phyloP scores from a whole-genome alignment of 2,888 invertebrate species.

The Spodoptera littoralis region DNA sequence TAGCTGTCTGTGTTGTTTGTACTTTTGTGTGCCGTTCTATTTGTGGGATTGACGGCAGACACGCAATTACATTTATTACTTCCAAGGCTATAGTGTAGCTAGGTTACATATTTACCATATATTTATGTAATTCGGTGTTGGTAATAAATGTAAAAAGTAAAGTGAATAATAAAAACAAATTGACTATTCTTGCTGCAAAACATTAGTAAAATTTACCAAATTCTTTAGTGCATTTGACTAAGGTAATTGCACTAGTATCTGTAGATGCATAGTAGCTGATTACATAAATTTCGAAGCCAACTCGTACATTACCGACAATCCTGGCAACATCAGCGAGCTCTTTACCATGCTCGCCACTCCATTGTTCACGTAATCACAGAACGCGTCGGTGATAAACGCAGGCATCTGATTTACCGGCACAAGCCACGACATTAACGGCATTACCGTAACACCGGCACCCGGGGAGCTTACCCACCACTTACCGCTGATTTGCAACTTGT shows the following conservation, averaged over 20 bases:
- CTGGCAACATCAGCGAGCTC: constrained; percentile 13
- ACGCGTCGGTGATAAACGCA: constrained; percentile 52
- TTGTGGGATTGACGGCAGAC: constrained; percentile 7
- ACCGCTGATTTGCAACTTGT: constrained; percentile 53
- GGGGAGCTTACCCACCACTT: constrained; percentile 48
- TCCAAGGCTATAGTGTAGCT: not conserved
- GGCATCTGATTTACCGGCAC: constrained; percentile 55
- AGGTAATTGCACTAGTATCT: not conserved
- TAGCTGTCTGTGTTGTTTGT: constrained; percentile 20
- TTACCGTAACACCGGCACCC: constrained; percentile 46
- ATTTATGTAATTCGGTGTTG: too few relatives aligned
- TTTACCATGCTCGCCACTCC: constrained; percentile 7
- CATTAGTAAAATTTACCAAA: not conserved
- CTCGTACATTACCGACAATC: constrained; percentile 20
- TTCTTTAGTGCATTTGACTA: not conserved
- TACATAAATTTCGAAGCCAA: constrained; percentile 14
- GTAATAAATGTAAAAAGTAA: too few relatives aligned
- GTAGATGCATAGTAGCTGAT: not conserved
- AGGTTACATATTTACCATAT: not conserved
- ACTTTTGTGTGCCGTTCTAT: constrained; percentile 9
- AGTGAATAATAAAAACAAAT: too few relatives aligned
- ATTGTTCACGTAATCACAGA: constrained; percentile 50
- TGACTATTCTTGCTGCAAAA: too few relatives aligned
- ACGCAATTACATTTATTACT: constrained; percentile 8
- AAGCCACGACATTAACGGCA: constrained; percentile 56